phyloP scores from a whole-genome alignment of 2,797 vertebrate genomes.

The Sitta carolinensis region DNA sequence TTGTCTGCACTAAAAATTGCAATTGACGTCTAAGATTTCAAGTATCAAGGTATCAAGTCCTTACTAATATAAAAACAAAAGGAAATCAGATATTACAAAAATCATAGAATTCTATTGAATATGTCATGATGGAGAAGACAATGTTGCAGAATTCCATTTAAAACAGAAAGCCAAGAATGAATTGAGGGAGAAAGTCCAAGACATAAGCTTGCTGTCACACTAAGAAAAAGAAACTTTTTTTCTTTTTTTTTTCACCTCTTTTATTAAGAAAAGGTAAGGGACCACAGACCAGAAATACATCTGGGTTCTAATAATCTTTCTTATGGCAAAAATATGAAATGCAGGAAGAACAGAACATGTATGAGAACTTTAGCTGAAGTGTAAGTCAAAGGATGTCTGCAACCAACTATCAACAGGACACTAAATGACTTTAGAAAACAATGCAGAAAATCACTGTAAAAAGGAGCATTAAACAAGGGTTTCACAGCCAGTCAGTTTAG shows the following conservation, averaged over 20 bases:
- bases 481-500: background rate
- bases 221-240: too few species aligned
- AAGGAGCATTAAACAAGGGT: background rate
- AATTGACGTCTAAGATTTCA: background rate
- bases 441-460: background rate
- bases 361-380: background rate
- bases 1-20: background rate
- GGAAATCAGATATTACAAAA: background rate
- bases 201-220: background rate
- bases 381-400: background rate
- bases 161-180: background rate
- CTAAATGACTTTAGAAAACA: background rate
- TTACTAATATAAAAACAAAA: background rate
- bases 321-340: background rate
- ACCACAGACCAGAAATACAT: background rate
- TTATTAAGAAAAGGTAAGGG: background rate
- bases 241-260: background rate
- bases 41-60: background rate
- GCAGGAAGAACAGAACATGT: background rate
- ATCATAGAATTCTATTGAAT: background rate
- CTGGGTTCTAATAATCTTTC: background rate
- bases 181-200: background rate
- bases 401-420: background rate
- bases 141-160: background rate
- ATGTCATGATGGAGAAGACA: background rate